These are phyloP conservation scores for Leptopilina syphax DNA, from an alignment of 2,888 invertebrate genomes.

Conservation along the genomic window DNA sequence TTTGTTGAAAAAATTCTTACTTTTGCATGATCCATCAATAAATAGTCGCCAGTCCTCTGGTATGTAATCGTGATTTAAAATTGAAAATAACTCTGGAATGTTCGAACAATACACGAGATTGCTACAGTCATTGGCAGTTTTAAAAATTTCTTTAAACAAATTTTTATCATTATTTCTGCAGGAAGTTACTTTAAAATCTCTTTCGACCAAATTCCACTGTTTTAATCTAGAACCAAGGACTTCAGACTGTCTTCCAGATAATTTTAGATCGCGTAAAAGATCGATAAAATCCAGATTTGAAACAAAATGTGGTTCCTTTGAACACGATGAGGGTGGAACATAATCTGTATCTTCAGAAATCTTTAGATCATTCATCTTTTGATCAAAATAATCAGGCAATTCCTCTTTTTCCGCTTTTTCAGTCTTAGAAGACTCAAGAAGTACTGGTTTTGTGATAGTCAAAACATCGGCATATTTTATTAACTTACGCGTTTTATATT, in stretches of 20 bases:
- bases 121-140: neutral
- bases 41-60: neutral
- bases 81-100: neutral
- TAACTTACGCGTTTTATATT: neutral
- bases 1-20: neutral
- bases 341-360: no score
- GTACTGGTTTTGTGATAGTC: neutral
- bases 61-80: neutral
- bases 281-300: no score
- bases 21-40: neutral
- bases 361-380: no score
- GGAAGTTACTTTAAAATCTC: neutral
- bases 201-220: no score
- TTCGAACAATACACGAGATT: neutral
- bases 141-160: conserved; percentile 5
- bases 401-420: no score
- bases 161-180: neutral
- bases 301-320: no score
- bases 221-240: no score
- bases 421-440: neutral
- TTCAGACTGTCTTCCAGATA: no score
- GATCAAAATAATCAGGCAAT: no score
- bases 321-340: no score
- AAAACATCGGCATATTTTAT: neutral
- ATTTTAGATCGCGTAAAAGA: no score